These are phyloP conservation scores for Eubucco bourcierii DNA, from an alignment of 2,113 vertebrate genomes.

Conservation along the genomic window DNA sequence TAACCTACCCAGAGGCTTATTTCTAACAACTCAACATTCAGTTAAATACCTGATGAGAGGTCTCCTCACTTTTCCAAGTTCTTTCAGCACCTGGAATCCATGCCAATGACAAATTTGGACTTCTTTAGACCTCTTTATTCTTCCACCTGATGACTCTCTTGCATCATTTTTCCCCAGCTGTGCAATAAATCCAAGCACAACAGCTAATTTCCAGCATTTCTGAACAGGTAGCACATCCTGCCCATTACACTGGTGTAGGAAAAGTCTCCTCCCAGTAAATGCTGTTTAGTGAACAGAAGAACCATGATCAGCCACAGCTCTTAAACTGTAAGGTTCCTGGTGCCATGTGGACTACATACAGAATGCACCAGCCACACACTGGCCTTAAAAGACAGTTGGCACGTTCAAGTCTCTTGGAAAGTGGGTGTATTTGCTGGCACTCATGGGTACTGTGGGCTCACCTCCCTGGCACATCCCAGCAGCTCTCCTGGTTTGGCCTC, in stretches of 20 bases:
- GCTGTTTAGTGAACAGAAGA: neutral
- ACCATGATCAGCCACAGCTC: neutral
- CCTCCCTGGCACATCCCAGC: neutral
- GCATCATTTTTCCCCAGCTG: neutral
- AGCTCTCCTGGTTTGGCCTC: neutral
- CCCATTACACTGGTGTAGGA: neutral
- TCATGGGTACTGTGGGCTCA: accelerated
- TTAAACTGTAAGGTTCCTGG: neutral
- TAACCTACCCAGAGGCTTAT: neutral
- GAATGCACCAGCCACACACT: neutral
- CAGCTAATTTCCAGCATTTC: neutral
- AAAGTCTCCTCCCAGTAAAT: neutral
- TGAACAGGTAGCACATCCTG: neutral
- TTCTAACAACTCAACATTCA: neutral
- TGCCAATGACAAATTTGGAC: accelerated
- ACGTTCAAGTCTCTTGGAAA: neutral
- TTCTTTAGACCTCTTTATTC: accelerated
- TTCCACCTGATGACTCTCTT: accelerated
- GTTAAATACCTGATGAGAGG: neutral
- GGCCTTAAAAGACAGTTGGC: neutral
- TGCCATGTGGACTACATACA: neutral
- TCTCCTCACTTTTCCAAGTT: neutral
- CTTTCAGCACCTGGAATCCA: neutral
- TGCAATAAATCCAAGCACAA: neutral
- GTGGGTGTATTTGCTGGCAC: neutral